Base-by-base conservation (phyloP, 2,797 vertebrate genomes). In the Kryptopterus vitreolus region DNA sequence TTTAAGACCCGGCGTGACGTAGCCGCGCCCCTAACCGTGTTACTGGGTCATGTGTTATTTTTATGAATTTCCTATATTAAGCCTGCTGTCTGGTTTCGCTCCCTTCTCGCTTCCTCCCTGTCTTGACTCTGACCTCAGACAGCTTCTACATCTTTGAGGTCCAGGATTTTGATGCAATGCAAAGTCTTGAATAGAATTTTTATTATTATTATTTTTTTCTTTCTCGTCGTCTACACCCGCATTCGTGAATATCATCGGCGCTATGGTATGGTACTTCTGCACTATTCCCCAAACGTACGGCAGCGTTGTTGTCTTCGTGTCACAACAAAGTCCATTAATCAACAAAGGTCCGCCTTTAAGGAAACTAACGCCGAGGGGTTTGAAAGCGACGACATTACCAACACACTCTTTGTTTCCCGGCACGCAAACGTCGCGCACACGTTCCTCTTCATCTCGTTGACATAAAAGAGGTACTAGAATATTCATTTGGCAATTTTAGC, bases 181-280 rank as follows among this genome's bases (percentile, higher is more conserved):
- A 52, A 31, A 70, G 43, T 46, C 66, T 50, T 3, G 66, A 68
- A 38, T 48, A 46, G n/a, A 2, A 70, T 52, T 29, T 50, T 29
- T 52, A n/a, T n/a, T n/a, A n/a, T n/a, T n/a, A n/a, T n/a, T n/a
- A n/a, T n/a, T 33, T 73, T 71, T 50, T 53, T 73, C 65, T 57
- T 81, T 38, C 52, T 33, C 46, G 61, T 68, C 57, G n/a, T 83
- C n/a, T 48, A 63, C 78, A 70, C 77, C 83, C 76, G 81, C 29
- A 68, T 83, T 81, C 85, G 52, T 62, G 58, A 72, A 68, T 48
- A 84, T 87, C 84, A 85, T 63, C 46, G 81, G n/a, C n/a, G n/a
- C n/a, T n/a, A n/a, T n/a, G n/a, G n/a, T n/a, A n/a, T n/a, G n/a
- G n/a, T n/a, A n/a, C 58, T 65, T 80, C 46, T 35, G 52, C 7